Conservation (phyloP, 2,888 invertebrate species). For the Polymixis flavicincta region DNA sequence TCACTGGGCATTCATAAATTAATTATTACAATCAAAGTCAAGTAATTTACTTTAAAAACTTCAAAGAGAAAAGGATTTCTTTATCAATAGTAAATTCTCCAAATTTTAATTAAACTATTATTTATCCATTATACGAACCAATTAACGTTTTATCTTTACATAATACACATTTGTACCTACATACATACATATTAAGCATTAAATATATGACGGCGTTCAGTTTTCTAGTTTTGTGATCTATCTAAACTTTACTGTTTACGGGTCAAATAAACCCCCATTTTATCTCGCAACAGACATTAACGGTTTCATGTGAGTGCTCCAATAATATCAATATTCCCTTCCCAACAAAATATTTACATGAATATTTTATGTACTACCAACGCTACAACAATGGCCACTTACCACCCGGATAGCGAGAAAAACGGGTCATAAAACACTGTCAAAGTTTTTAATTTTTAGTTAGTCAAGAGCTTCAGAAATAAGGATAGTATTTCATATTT, state of each 20-base stretch:
- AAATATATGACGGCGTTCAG: background rate
- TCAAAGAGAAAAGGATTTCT: too few relatives aligned
- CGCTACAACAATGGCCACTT: conserved; percentile 25
- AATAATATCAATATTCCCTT: background rate
- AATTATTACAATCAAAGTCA: too few relatives aligned
- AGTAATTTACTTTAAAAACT: too few relatives aligned
- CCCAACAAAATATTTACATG: background rate
- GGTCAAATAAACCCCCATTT: background rate
- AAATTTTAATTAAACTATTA: too few relatives aligned
- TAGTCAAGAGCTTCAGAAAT: conserved; percentile 37
- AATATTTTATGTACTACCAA: conserved; percentile 34
- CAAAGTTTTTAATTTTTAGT: conserved; percentile 50
- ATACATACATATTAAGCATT: background rate
- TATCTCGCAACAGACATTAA: background rate
- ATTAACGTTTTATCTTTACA: too few relatives aligned
- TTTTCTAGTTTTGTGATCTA: background rate
- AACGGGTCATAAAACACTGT: conserved; percentile 48
- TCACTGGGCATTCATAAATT: too few relatives aligned
- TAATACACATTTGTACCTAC: background rate
- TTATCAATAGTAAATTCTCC: too few relatives aligned
- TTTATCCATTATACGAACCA: too few relatives aligned
- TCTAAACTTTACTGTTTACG: background rate
- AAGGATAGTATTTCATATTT: conserved; percentile 53
- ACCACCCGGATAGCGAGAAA: conserved; percentile 14
- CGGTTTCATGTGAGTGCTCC: background rate